phyloP scores from a whole-genome alignment of 1,140 invertebrate genomes.

The Eupeodes corollae region DNA sequence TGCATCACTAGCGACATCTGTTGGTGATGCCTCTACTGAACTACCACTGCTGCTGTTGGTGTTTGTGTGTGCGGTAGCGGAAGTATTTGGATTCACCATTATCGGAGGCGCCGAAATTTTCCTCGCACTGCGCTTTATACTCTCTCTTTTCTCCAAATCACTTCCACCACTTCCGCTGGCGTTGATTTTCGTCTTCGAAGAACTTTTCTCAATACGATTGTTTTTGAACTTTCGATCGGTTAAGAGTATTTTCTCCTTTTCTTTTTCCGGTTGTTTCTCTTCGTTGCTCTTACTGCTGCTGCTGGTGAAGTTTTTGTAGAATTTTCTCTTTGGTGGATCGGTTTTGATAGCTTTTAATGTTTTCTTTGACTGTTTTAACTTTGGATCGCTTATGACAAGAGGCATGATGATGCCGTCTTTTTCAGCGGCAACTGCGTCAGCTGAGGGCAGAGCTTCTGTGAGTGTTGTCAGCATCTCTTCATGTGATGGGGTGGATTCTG shows the following conservation, averaged over 20 bases:
- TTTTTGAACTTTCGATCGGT: conserved; percentile 22
- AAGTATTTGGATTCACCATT: background rate
- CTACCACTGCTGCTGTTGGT: too few relatives aligned
- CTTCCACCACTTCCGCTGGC: background rate
- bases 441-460: too few relatives aligned
- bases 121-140: conserved; percentile 13
- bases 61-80: background rate
- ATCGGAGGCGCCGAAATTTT: conserved; percentile 4
- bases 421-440: too few relatives aligned
- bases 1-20: background rate
- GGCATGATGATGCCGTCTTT: too few relatives aligned
- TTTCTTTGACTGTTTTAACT: too few relatives aligned
- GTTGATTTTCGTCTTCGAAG: conserved; percentile 18
- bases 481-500: too few relatives aligned
- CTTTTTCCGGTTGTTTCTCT: conserved; percentile 2
- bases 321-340: background rate
- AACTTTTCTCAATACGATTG: conserved; percentile 24
- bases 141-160: conserved; percentile 9
- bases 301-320: background rate
- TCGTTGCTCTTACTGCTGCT: background rate
- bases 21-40: background rate
- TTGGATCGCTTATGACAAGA: too few relatives aligned
- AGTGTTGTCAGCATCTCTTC: too few relatives aligned
- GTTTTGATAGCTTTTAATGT: background rate
- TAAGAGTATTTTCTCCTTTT: conserved; percentile 15